Evolutionary conservation across 64 coral and sea anemone species (phyloP), one percentile per base, ranked within the genome.

Genomic region (Platygyra sinensis): DNA sequence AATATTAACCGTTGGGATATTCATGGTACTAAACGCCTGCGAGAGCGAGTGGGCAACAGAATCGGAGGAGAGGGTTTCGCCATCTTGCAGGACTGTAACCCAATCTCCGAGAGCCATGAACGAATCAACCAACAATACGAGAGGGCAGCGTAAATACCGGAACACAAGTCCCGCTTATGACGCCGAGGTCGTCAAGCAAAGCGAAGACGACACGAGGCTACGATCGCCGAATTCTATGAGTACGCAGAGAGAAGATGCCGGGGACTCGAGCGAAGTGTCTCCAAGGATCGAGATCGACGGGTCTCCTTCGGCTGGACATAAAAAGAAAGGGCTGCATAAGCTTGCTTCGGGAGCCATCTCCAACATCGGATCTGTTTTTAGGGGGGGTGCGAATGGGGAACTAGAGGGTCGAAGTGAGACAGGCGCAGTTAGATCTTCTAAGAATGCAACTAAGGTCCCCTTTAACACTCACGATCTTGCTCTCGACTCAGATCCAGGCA

Each of bases 21-120:
- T 91, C 69, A 91, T 91, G 89, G 79, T 91, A 36, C 57, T 91
- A 20, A 84, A 61, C 73, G 52, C 71, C 61, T 73, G 51, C 54
- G 64, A 80, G 29, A 90, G 27, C 55, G 88, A 12, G 20, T 52
- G 33, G 39, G 33, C 39, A 31, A 85, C 33, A 71, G 81, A 72
- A 59, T 13, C 80, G 67, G 71, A 74, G 84, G 94, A 75, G 90
- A 78, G 82, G 79, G 74, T 96, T 86, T 88, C 59, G 87, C 74
- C 90, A 90, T 46, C 17, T 75, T 83, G 77, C 73, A 87, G 83
- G 63, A 83, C 74, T 74, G 94, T 89, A 96, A 96, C 90, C 90
- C 87, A 89, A 96, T 93, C 90, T 86, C 51, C 49, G 63, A 64
- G 72, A 84, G 81, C 94, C 94, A 96, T 96, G 94, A 93, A 77